Percentiles rank a stretch among this genome's conserved stretches.
phyloP scores from a whole-genome alignment of 1,140 invertebrate species.

The Thaumatotibia leucotreta region DNA sequence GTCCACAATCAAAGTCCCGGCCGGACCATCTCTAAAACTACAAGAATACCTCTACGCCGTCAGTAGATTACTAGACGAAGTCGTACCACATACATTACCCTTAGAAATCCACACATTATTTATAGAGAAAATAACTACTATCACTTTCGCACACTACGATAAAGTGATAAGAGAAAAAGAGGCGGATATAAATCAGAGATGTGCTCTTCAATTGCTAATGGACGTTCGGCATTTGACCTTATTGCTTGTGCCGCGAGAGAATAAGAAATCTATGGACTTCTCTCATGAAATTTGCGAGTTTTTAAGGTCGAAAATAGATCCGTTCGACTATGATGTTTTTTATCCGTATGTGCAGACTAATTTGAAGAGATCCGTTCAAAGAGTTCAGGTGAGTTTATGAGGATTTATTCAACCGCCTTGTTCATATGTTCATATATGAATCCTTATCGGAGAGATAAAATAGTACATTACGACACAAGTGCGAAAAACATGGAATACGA shows the following conservation, averaged over 20 bases:
- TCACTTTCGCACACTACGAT: constrained; percentile 81
- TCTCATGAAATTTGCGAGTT: constrained; percentile 82
- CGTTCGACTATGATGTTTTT: constrained; percentile 95
- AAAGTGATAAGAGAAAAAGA: constrained; percentile 71
- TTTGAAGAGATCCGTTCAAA: constrained; percentile 83
- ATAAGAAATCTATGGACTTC: constrained; percentile 78
- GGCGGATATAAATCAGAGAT: constrained; percentile 83
- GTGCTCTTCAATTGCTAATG: constrained; percentile 88
- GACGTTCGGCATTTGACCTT: constrained; percentile 87
- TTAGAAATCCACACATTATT: constrained; percentile 80
- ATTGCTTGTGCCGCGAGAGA: constrained; percentile 83
- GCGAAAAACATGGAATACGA: no score
- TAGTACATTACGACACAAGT: no score
- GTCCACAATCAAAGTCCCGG: constrained; percentile 89
- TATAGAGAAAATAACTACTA: constrained; percentile 79
- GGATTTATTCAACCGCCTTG: no score
- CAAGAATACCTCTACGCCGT: constrained; percentile 82
- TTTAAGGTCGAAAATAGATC: constrained; percentile 89
- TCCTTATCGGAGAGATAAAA: no score
- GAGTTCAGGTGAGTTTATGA: constrained; percentile 80
- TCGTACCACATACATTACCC: constrained; percentile 87
- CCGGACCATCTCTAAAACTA: constrained; percentile 85
- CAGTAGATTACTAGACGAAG: constrained; percentile 82
- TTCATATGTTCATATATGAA: no score
- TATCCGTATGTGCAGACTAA: constrained; percentile 88